Evolutionary conservation across 2,113 vertebrate genomes (phyloP).

Genomic region (Alethe castanea): DNA sequence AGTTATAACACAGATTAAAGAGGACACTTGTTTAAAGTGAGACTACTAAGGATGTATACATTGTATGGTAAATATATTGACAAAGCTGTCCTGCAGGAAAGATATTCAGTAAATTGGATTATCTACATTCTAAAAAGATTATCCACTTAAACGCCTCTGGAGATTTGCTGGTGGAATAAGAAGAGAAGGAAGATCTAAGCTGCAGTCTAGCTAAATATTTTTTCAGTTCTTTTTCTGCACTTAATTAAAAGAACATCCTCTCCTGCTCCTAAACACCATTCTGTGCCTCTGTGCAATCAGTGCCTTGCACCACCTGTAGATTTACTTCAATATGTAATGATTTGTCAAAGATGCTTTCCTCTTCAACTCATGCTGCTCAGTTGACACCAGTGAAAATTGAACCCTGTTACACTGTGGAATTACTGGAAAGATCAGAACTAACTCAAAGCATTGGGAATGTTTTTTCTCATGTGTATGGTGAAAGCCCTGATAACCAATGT

Average conservation of each 20-base stretch:
- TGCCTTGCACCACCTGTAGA: background rate
- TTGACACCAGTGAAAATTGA: background rate
- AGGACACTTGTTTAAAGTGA: conserved; percentile 44
- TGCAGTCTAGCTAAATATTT: conserved; percentile 8
- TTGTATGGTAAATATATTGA: conserved; percentile 54
- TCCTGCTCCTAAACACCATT: background rate
- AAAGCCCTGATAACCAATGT: background rate
- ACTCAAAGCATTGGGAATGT: background rate
- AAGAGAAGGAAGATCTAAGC: background rate
- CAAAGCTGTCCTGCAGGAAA: conserved; percentile 52
- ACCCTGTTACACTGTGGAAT: background rate
- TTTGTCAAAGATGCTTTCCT: background rate
- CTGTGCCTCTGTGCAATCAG: background rate
- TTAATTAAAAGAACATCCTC: conserved; percentile 26
- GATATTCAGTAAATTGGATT: conserved; percentile 50
- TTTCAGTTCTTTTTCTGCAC: conserved; percentile 8
- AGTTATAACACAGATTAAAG: conserved; percentile 24
- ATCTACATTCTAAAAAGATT: conserved; percentile 51
- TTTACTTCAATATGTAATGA: background rate
- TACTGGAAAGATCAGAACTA: background rate
- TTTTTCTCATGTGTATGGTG: background rate
- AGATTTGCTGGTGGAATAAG: conserved; percentile 33
- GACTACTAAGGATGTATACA: background rate
- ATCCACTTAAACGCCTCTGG: conserved; percentile 37
- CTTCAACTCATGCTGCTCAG: background rate